Evolutionary conservation across 2,797 vertebrate genomes (phyloP), one percentile per base, ranked within the genome.

Genomic region (Mus minutoides): DNA sequence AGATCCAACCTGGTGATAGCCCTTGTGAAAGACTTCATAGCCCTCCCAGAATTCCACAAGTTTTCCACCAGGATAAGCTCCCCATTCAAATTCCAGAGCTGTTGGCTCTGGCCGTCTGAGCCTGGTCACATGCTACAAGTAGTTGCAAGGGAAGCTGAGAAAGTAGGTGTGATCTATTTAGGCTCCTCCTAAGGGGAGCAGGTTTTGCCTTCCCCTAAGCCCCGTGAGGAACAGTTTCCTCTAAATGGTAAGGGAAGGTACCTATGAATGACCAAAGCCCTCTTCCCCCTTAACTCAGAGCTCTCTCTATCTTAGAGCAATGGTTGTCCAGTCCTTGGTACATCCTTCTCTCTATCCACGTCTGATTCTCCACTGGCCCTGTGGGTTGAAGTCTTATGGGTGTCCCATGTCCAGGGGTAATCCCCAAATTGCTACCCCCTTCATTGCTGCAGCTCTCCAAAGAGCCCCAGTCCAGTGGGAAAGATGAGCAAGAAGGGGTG

Each of bases 321-420:
- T 60, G n/a, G 77, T 24, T 43, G 60, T 29, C 73, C 24, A 7
- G 19, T 69, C 52, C 56, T 69, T 69, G 49, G 37, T 5, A 3
- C 2, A 46, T 13, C 19, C 62, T 29, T 92, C 40, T 22, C 5
- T 40, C 43, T 29, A 8, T 14, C 29, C 26, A 6, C 0, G 1
- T 37, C 60, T 22, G 17, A 6, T 29, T 29, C 40, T 75, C 37
- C 76, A 22, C 6, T 43, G 16, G 29, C 49, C 37, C 64, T n/a
- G 29, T 2, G 69, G 82, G 73, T 10, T 26, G 34, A 58, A 16
- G 37, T 29, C 58, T 56, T 29, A 29, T 8, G 29, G 17, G 3
- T 11, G 3, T n/a, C 22, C n/a, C 17, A 21, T 0, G 3, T 76
- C 60, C 0, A 2, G 0, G 1, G 22, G 62, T 31, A 31, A 34